Evolutionary conservation across 2,113 vertebrate genomes (phyloP).

Genomic region (Gadus chalcogrammus): DNA sequence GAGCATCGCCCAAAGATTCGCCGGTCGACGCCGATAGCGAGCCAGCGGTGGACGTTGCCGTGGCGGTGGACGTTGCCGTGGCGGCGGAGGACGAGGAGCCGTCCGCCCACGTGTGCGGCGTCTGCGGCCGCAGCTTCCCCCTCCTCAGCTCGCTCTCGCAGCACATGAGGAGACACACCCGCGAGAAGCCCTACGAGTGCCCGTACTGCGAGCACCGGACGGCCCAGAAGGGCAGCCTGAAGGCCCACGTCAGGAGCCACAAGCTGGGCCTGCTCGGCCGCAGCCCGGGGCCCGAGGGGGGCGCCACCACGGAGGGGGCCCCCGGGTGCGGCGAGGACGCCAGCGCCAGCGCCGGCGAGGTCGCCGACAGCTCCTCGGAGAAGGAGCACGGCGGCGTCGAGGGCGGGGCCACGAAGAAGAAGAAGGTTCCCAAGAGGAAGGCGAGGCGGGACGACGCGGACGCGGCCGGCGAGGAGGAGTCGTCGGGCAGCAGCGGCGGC

Average conservation of each 20-base stretch:
- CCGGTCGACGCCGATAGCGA: conserved; percentile 69
- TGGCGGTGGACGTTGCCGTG: conserved; percentile 32
- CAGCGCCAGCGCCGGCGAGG: conserved; percentile 63
- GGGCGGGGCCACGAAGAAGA: conserved; percentile 68
- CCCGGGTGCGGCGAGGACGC: conserved; percentile 71
- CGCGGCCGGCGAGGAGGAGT: not conserved
- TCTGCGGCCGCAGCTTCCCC: conserved; percentile 92
- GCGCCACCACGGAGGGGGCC: conserved; percentile 48
- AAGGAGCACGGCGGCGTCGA: conserved; percentile 79
- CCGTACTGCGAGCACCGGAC: conserved; percentile 95
- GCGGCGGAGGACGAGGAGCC: conserved; percentile 74
- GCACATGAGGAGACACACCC: conserved; percentile 96
- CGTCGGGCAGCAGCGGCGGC: not conserved
- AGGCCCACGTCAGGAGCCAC: conserved; percentile 93
- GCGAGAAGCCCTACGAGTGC: conserved; percentile 96
- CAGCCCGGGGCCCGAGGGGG: conserved; percentile 69
- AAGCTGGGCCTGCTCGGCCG: conserved; percentile 85
- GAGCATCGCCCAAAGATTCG: conserved; percentile 8
- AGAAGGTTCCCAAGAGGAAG: conserved; percentile 65
- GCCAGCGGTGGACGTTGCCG: conserved; percentile 15
- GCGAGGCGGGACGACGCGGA: conserved; percentile 24
- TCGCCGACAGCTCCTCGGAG: conserved; percentile 76
- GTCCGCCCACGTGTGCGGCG: conserved; percentile 85
- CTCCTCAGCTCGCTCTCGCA: conserved; percentile 95
- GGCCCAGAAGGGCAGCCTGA: conserved; percentile 95